phyloP scores from a whole-genome alignment of 2,797 vertebrate genomes.

The Arnoldichthys spilopterus region DNA sequence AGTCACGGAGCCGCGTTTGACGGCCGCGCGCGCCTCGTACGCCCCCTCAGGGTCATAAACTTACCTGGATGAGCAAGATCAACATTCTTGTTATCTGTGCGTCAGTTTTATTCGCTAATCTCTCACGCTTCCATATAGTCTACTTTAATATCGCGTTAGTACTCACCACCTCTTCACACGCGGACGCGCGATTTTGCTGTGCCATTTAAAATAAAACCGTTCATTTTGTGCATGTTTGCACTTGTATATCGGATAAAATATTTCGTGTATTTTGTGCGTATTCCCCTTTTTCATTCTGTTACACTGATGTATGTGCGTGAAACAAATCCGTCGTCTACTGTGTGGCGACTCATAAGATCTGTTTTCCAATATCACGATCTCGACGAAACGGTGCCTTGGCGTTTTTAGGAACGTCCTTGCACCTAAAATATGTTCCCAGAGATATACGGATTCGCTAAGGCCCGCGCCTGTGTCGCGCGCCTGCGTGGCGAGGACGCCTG shows the following conservation, averaged over 20 bases:
- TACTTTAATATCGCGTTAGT: slow-evolving; percentile 14
- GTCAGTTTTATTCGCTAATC: neutral
- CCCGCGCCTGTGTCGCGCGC: neutral
- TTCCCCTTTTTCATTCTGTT: neutral
- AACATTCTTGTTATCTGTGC: too few relatives aligned
- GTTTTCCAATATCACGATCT: neutral
- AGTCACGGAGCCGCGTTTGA: slow-evolving; percentile 47
- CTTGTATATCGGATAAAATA: neutral
- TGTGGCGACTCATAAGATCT: neutral
- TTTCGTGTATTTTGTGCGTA: neutral
- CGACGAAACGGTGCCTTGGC: neutral
- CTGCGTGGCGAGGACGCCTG: neutral
- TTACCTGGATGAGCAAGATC: slow-evolving; percentile 9
- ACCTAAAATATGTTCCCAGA: neutral
- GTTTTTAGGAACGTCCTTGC: neutral
- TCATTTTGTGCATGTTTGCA: neutral
- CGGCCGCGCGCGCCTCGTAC: slow-evolving; percentile 49
- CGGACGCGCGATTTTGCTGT: too few relatives aligned
- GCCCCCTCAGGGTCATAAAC: slow-evolving; percentile 44
- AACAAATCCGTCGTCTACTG: neutral
- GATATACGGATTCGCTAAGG: too few relatives aligned
- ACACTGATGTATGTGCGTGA: neutral
- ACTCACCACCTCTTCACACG: neutral
- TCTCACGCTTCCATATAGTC: neutral
- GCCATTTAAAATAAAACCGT: neutral